Base-by-base conservation (phyloP, 2,113 vertebrate species). In the pig (Sus scrofa) region DNA sequence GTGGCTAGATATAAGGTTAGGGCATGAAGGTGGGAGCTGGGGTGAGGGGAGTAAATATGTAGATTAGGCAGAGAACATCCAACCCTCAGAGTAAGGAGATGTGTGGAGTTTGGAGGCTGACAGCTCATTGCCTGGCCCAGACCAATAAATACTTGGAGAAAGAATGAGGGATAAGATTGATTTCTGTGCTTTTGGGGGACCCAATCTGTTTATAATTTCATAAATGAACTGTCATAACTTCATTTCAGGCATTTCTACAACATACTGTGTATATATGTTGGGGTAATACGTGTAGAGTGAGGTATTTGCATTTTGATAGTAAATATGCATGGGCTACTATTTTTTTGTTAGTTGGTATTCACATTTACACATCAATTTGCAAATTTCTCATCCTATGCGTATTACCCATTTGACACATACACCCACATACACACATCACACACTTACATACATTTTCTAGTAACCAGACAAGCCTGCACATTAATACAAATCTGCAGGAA, bases 221-320 rank as follows among this genome's bases (percentile, higher is more conserved):
- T 82, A 89, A 90, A 65, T 87, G 82, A 71, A 75, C 75, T 79
- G 32, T 84, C 37, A 65, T 84, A 79, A 96, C 97, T 96, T 97
- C 84, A 87, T 91, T 94, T 88, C 89, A 93, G 93, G 95, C 67
- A 84, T 97, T 95, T 97, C 95, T 97, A 97, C 94, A 97, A 98
- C 98, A 98, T 98, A 98, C 97, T 98, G 98, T 63, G 97, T 98
- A 98, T 98, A 98, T 97, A 98, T 96, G 95, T 96, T 95, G 92
- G 94, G 90, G 98, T 97, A 97, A 94, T 96, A 96, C 20, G 96
- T 88, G 86, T 92, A 97, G 97, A 96, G 82, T 56, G 94, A 97
- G 92, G 87, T 63, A 96, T 96, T 98, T 97, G 96, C 97, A 98
- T 98, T 89, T 97, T 91, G 96, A 98, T 68, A 86, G 98, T 96